Percentiles rank a stretch among this genome's conserved stretches.
Evolutionary conservation across 2,797 vertebrate species (phyloP).

Genomic region (Tragopan temminckii): DNA sequence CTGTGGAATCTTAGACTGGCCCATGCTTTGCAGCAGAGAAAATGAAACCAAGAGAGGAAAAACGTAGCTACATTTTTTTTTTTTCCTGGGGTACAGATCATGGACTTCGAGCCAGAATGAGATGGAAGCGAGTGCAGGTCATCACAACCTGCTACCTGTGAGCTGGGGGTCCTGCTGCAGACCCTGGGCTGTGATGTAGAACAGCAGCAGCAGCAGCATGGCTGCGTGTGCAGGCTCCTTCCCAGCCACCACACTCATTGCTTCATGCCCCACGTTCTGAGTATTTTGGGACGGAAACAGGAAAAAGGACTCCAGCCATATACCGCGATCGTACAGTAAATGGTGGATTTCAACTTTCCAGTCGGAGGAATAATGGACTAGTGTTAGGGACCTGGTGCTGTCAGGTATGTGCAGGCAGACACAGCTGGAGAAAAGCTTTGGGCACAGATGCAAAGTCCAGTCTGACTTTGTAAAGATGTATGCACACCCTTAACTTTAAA

Average conservation of each 20-base stretch:
- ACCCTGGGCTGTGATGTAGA: fast-evolving
- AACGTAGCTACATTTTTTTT: not conserved
- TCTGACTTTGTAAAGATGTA: slow-evolving; percentile 34
- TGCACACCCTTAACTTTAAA: slow-evolving; percentile 45
- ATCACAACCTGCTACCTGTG: not conserved
- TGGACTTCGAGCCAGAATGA: not conserved
- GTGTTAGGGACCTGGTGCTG: slow-evolving; percentile 11
- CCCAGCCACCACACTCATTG: not conserved
- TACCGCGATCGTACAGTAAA: not conserved
- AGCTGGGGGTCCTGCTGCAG: not conserved
- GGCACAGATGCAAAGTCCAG: slow-evolving; percentile 24
- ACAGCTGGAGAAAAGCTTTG: slow-evolving; percentile 21
- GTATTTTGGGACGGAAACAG: not conserved
- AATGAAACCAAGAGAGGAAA: not conserved
- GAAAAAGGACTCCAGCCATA: not conserved
- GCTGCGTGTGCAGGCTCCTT: not conserved
- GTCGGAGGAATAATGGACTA: slow-evolving; percentile 1
- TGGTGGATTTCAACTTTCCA: not conserved
- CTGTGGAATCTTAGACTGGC: not conserved
- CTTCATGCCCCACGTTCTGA: not conserved
- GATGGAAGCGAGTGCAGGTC: not conserved
- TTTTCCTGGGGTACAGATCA: not conserved
- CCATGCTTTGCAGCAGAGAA: not conserved
- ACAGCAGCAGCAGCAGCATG: not conserved
- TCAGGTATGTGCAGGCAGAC: not conserved